Conservation (phyloP, 2,888 invertebrate species). For the Pachydiplax longipennis region DNA sequence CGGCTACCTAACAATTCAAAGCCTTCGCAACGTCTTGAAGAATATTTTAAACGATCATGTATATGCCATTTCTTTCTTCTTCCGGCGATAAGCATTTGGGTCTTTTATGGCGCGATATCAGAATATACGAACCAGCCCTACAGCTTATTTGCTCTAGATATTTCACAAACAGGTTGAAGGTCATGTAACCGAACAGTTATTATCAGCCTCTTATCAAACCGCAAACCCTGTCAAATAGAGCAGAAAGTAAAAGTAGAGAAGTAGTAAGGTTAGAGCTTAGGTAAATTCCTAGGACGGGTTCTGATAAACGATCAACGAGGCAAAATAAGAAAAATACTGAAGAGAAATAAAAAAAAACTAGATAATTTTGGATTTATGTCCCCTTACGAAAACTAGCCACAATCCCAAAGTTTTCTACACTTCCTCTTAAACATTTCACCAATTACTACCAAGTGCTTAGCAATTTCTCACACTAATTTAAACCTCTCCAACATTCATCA, state of each 20-base stretch:
- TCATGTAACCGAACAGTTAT: constrained; percentile 7
- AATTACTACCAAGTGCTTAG: no score
- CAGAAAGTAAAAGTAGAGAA: constrained; percentile 8
- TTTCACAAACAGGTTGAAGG: constrained; percentile 28
- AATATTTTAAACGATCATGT: not conserved
- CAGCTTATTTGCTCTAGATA: not conserved
- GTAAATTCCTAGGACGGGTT: no score
- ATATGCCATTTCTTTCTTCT: not conserved
- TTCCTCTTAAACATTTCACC: no score
- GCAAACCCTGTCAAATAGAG: not conserved
- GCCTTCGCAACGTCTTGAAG: no score
- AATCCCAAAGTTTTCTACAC: no score
- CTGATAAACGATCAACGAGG: not conserved
- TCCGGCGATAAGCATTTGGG: not conserved
- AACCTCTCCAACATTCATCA: not conserved
- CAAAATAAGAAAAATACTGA: not conserved
- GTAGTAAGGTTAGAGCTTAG: no score
- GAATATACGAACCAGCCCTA: not conserved
- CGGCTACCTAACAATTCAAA: no score
- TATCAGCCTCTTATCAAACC: constrained; percentile 18
- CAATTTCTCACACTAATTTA: no score
- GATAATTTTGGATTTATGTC: no score
- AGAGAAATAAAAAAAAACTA: no score
- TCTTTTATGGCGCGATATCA: not conserved
- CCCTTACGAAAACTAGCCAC: no score